A percentile compares a stretch with the other conserved stretches of the same genome.
Conservation (phyloP, 2,113 vertebrate genomes). For the Pituophis catenifer region DNA sequence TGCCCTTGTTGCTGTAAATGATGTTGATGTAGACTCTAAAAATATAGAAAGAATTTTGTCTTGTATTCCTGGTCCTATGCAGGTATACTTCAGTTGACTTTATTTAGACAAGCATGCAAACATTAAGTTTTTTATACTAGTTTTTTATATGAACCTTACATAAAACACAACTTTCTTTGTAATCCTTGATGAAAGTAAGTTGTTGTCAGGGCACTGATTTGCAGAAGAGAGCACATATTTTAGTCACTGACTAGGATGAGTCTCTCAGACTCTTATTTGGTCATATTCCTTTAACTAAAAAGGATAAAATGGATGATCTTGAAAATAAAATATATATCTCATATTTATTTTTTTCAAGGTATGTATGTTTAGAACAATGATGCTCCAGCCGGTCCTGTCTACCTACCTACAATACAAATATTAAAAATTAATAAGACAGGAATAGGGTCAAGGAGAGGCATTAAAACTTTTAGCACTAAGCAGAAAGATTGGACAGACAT, state of each 20-base stretch:
- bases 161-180: not conserved
- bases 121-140: not conserved
- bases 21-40: constrained; percentile 91
- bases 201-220: not conserved
- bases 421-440: not conserved
- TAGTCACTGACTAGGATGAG: not conserved
- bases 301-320: not conserved
- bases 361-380: not conserved
- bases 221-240: not conserved
- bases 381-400: not conserved
- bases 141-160: not conserved
- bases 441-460: not conserved
- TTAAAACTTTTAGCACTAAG: not conserved
- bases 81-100: constrained; percentile 71
- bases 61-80: constrained; percentile 90
- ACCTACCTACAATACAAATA: not conserved
- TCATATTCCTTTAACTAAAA: not conserved
- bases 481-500: not conserved
- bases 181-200: not conserved
- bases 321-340: not conserved
- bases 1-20: constrained; percentile 88
- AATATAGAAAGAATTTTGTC: constrained; percentile 95
- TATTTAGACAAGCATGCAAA: not conserved
- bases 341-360: not conserved
- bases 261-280: not conserved